Evolutionary conservation across 1,140 invertebrate species (phyloP), one percentile per base, ranked within the genome.

Genomic region (Prorops nasuta): DNA sequence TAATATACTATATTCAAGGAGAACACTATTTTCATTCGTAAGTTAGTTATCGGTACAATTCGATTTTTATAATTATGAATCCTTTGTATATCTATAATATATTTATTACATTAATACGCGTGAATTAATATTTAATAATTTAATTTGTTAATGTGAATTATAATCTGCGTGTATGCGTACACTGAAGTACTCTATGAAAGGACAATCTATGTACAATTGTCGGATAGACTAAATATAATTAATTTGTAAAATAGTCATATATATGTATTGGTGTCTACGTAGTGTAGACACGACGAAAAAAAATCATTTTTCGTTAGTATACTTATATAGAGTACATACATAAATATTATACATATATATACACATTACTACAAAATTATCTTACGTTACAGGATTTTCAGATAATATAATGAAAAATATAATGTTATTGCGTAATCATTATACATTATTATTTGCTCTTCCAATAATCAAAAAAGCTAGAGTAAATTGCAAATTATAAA

Each of bases 161-260:
- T n/a, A n/a, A n/a, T n/a, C n/a, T n/a, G 24, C 24, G 4, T 28
- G 24, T 28, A 28, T 28, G 24, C 4, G 10, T 28, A 28, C 24
- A 28, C 24, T 28, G 24, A 36, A 32, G 42, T 40, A 51, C 21
- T 56, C 40, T 52, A 60, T 60, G 42, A 52, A 49, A 53, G 49
- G 54, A 60, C 59, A 61, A 61, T 60, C 54, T 54, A 40, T 47
- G 46, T 56, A 60, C 54, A 60, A 60, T 56, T 56, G 48, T 42
- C 47, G 45, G 37, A 54, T 53, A 52, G 34, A 34, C 47, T 52
- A 59, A 49, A 6, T 28, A 6, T 28, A 28, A 4, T 28, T 28
- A 37, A 56, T 56, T 56, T 55, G 56, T 59, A 60, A 53, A 36
- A 54, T 54, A 49, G 60, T 56, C 50, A 47, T 52, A 49, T 21